A percentile compares a stretch with the other conserved stretches of the same genome.
These are phyloP conservation scores for Ispidina lecontei DNA, from an alignment of 2,797 vertebrate species.

Conservation along the genomic window DNA sequence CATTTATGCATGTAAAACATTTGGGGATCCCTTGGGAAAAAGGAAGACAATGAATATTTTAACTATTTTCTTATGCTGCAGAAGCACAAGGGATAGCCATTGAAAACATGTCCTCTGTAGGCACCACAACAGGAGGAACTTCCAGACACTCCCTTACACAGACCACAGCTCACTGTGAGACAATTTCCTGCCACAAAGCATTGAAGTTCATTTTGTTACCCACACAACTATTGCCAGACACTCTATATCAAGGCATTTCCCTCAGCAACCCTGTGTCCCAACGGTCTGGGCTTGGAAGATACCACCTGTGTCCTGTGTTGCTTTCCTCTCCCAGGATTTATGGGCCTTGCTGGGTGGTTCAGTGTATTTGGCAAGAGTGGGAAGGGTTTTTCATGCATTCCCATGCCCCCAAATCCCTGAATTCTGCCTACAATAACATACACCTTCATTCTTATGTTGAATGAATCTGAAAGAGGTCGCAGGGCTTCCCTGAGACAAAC, in stretches of 20 bases:
- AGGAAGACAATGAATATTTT: not conserved
- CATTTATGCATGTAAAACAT: not conserved
- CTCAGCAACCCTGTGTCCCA: not conserved
- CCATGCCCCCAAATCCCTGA: not conserved
- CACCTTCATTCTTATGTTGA: not conserved
- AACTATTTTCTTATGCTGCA: not conserved
- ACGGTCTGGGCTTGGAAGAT: not conserved
- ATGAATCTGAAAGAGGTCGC: not conserved
- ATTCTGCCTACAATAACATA: not conserved
- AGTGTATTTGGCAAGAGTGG: not conserved
- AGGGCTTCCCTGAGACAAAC: not conserved
- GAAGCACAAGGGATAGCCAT: not conserved
- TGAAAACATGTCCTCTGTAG: not conserved
- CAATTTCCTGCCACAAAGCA: not conserved
- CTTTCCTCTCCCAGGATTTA: not conserved
- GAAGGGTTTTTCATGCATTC: not conserved
- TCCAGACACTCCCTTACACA: not conserved
- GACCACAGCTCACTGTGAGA: not conserved
- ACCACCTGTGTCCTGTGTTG: accelerated
- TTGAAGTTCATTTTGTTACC: not conserved
- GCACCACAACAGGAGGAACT: accelerated
- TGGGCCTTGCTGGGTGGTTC: not conserved
- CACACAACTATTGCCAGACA: not conserved
- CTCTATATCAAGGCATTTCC: not conserved
- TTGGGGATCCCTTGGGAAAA: not conserved